Base-by-base conservation (phyloP, 2,113 vertebrate genomes). In the Kryptolebias marmoratus region DNA sequence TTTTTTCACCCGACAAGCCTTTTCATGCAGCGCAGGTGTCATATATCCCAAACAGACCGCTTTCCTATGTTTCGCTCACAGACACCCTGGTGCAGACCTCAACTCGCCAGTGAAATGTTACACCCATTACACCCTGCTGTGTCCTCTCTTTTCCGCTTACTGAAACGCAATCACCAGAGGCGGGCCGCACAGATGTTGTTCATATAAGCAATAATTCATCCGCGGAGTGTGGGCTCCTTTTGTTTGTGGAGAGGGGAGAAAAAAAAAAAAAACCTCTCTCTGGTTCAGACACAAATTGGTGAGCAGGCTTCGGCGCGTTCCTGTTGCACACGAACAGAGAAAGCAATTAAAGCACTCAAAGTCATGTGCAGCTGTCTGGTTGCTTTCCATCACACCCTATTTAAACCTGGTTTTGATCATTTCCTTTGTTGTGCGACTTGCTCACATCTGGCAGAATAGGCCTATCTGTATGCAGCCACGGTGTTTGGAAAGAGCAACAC, bases 181-280 rank as follows among this genome's bases (percentile, higher is more conserved):
- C 53, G 5, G 50, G 36, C 13, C 31, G 44, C 68, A 32, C 60
- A 78, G 47, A 64, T 77, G 55, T 70, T 66, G 68, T 61, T 64
- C 49, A 69, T 27, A 56, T 15, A 75, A 80, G 82, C 18, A 50
- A 67, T 39, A 39, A 68, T 74, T 77, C 1, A 64, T 75, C 59
- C 60, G 50, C 56, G 74, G 8, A 66, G 48, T 56, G 72, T n/a
- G 27, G 36, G 54, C 48, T 70, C 14, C n/a, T 53, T 73, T 64
- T 82, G 61, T 86, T 85, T 83, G 49, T 16, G 32, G 56, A 53
- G 53, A 10, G 72, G 80, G 80, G 22, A 22, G 22, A 22, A 22
- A 22, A 22, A 22, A 22, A 22, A 22, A 22, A 22, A 22, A 22
- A 22, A 22, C 22, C 28, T n/a, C 36, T 52, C 54, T 68, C 1